These are phyloP conservation scores for Odontomyia ornata DNA, from an alignment of 2,888 invertebrate genomes.

Conservation along the genomic window DNA sequence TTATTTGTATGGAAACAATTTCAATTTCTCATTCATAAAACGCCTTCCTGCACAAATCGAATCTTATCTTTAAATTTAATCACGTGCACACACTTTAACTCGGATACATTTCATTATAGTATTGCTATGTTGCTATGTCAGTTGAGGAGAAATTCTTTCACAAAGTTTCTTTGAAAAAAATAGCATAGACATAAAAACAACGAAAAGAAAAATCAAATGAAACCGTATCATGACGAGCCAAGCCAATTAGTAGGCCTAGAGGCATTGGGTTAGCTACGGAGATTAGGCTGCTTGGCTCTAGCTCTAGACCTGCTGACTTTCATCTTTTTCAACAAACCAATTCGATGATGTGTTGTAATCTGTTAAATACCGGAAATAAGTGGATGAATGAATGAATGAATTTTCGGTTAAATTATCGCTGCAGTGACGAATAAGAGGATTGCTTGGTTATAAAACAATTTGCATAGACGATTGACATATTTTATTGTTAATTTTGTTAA, in stretches of 20 bases:
- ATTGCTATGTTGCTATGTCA: background rate
- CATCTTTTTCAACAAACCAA: background rate
- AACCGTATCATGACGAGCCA: constrained; percentile 1
- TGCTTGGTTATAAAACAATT: background rate
- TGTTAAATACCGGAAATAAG: constrained; percentile 18
- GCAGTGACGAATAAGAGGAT: background rate
- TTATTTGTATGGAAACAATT: background rate
- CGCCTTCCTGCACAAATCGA: background rate
- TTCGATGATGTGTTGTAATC: constrained; percentile 11
- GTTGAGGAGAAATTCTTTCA: constrained; percentile 5
- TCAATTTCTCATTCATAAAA: constrained; percentile 1
- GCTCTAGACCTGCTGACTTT: background rate
- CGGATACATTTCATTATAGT: constrained; percentile 4
- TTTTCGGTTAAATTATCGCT: constrained; percentile 3
- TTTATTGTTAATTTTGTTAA: no score
- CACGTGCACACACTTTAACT: background rate
- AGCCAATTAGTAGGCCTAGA: constrained; percentile 19
- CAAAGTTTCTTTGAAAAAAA: constrained; percentile 13
- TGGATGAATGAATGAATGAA: background rate
- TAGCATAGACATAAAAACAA: background rate
- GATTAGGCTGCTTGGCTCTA: background rate
- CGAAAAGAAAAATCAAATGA: background rate
- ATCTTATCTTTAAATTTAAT: constrained; percentile 30
- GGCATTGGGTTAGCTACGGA: background rate
- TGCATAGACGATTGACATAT: background rate